A percentile compares a stretch with the other conserved stretches of the same genome.
phyloP scores from a whole-genome alignment of 2,113 vertebrate genomes.

The Zingel zingel region DNA sequence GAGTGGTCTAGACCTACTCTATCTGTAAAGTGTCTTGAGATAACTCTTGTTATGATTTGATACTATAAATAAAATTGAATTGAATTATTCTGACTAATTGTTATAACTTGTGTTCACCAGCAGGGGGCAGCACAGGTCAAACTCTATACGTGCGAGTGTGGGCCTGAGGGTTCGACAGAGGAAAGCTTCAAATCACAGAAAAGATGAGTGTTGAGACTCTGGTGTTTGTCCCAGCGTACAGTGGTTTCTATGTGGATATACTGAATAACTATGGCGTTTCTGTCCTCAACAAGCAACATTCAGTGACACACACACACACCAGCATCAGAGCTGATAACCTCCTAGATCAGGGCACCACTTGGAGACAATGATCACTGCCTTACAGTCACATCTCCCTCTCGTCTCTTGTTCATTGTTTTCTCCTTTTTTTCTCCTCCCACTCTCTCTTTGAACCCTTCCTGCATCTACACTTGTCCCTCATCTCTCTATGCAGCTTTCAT shows the following conservation, averaged over 20 bases:
- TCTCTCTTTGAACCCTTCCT: slow-evolving; percentile 21
- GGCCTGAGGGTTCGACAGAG: background rate
- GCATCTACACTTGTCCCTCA: slow-evolving; percentile 1
- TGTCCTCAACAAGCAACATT: slow-evolving; percentile 13
- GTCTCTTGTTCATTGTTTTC: slow-evolving; percentile 62
- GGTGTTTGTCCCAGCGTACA: slow-evolving; percentile 51
- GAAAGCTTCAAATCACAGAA: slow-evolving; percentile 37
- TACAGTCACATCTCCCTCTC: slow-evolving; percentile 32
- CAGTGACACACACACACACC: slow-evolving; percentile 9
- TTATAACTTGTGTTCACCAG: slow-evolving; percentile 45
- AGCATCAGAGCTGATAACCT: slow-evolving; percentile 36
- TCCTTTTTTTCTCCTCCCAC: background rate
- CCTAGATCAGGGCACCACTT: slow-evolving; percentile 39
- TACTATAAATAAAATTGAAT: no score
- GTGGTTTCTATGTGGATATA: slow-evolving; percentile 55
- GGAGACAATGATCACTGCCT: slow-evolving; percentile 49
- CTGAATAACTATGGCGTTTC: slow-evolving; percentile 55
- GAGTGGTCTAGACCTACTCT: no score
- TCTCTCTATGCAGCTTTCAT: slow-evolving; percentile 14
- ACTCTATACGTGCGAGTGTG: background rate
- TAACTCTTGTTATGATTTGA: no score
- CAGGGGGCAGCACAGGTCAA: slow-evolving; percentile 76
- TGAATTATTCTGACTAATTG: background rate
- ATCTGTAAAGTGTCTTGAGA: no score
- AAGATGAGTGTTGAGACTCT: slow-evolving; percentile 27